Evolutionary conservation across 2,113 vertebrate species (phyloP).

Genomic region (Dissostichus mawsoni): DNA sequence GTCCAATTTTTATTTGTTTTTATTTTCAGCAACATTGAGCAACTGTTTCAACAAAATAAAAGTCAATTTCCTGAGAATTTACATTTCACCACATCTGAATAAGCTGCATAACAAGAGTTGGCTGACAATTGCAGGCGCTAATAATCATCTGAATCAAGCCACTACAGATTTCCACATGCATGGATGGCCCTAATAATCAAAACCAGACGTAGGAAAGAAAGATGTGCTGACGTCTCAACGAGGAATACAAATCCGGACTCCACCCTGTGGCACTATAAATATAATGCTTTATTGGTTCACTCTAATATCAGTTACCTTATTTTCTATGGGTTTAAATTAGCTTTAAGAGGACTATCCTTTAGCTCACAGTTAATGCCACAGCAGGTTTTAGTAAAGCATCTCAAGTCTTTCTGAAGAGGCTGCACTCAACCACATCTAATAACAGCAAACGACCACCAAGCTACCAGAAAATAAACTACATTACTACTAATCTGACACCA

Average conservation of each 20-base stretch:
- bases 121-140: constrained; percentile 37
- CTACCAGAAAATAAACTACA: constrained; percentile 16
- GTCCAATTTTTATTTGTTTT: neutral
- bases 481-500: constrained; percentile 22
- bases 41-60: constrained; percentile 33
- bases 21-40: neutral
- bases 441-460: constrained; percentile 24
- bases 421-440: constrained; percentile 13
- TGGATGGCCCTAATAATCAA: constrained; percentile 21
- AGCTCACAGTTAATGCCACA: constrained; percentile 36
- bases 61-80: constrained; percentile 65
- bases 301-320: neutral
- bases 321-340: neutral
- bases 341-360: neutral
- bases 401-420: constrained; percentile 26
- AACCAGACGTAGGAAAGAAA: constrained; percentile 27
- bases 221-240: neutral
- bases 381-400: constrained; percentile 10
- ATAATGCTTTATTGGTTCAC: neutral
- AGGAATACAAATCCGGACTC: constrained; percentile 8
- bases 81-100: constrained; percentile 34
- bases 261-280: constrained; percentile 22
- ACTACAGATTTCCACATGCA: constrained; percentile 35
- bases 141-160: constrained; percentile 44
- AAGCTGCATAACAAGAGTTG: constrained; percentile 24